These are phyloP conservation scores for Apantesis nais DNA, from an alignment of 2,888 invertebrate species.

Conservation along the genomic window DNA sequence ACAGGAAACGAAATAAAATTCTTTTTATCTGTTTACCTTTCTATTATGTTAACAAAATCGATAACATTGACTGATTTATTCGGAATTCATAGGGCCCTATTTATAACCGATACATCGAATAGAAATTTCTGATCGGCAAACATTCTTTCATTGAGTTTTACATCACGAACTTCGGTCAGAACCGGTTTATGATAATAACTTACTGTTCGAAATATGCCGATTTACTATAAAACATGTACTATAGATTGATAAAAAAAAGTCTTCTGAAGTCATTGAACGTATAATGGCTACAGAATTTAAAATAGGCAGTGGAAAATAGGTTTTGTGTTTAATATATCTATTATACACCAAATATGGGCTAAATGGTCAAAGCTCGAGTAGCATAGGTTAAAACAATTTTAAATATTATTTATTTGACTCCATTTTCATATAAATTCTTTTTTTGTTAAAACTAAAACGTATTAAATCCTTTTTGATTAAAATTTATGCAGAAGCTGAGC, in stretches of 20 bases:
- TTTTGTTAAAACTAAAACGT: not conserved
- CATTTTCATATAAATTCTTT: constrained; percentile 18
- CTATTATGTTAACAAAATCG: constrained; percentile 30
- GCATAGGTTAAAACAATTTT: constrained; percentile 21
- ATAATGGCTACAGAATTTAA: constrained; percentile 62
- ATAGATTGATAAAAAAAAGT: constrained; percentile 49
- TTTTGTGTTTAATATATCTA: constrained; percentile 15
- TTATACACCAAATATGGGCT: constrained; percentile 24
- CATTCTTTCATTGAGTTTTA: constrained; percentile 37
- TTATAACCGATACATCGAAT: constrained; percentile 40
- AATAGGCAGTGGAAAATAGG: constrained; percentile 40
- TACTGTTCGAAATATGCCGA: constrained; percentile 50
- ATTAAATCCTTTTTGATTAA: not conserved
- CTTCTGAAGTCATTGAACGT: constrained; percentile 67
- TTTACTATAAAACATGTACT: constrained; percentile 54
- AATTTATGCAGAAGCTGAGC: not conserved
- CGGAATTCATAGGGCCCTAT: constrained; percentile 31
- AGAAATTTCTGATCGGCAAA: constrained; percentile 37
- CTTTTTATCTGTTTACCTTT: constrained; percentile 37
- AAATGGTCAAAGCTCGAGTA: not conserved
- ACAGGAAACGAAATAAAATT: constrained; percentile 35
- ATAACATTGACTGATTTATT: constrained; percentile 43
- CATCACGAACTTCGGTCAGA: constrained; percentile 35
- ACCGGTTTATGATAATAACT: constrained; percentile 40
- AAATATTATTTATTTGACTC: constrained; percentile 34